Percentiles rank a stretch among this genome's conserved stretches.
These are phyloP conservation scores for Pluvianellus socialis DNA, from an alignment of 2,113 vertebrate species.

Conservation along the genomic window DNA sequence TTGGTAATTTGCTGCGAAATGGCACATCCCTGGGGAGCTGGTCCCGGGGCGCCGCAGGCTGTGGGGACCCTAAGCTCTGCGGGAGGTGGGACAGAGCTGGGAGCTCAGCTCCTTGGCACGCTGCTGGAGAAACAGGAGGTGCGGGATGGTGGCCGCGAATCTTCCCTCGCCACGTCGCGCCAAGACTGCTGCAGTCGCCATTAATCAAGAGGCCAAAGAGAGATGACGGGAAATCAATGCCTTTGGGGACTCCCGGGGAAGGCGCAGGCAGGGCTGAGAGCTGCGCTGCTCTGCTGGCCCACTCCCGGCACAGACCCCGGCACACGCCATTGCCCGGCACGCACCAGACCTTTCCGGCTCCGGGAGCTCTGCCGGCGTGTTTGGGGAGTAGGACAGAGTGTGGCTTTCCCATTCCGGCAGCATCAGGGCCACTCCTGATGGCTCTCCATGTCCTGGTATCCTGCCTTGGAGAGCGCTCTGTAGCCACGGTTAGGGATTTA, in stretches of 20 bases:
- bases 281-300: accelerated
- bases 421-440: neutral
- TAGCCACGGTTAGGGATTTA: accelerated
- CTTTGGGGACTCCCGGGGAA: neutral
- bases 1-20: neutral
- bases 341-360: neutral
- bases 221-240: neutral
- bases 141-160: neutral
- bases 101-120: neutral
- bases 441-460: neutral
- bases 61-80: neutral
- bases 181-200: neutral
- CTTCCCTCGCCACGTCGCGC: accelerated
- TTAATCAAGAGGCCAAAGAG: neutral
- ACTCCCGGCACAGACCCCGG: neutral
- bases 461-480: neutral
- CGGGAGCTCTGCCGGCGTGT: neutral
- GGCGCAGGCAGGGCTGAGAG: neutral
- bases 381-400: neutral
- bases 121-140: neutral
- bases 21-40: neutral
- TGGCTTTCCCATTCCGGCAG: neutral
- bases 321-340: neutral
- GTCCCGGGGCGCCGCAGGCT: accelerated
- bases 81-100: neutral